A percentile compares a stretch with the other conserved stretches of the same genome.
phyloP scores from a whole-genome alignment of 2,888 invertebrate species.

The Sphaerolaimus hirsutus region DNA sequence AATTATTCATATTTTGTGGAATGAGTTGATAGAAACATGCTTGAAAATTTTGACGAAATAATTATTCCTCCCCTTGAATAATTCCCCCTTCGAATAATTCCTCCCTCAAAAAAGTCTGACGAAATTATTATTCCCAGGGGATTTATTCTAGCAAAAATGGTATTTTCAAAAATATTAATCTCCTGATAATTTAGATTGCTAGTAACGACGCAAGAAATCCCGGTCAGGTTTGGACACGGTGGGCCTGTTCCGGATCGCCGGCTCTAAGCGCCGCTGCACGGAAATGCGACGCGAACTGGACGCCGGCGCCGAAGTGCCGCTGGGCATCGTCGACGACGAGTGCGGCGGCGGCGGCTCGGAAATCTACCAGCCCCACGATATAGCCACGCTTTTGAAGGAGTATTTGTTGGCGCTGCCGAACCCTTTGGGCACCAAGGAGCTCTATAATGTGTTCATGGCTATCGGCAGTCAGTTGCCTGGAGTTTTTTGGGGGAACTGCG shows the following conservation, averaged over 20 bases:
- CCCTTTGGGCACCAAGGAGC: slow-evolving; percentile 60
- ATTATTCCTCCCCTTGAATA: no score
- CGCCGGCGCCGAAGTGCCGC: slow-evolving; percentile 3
- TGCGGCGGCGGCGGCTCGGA: neutral
- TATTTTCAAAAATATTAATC: no score
- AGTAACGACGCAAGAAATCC: no score
- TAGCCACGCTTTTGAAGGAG: slow-evolving; percentile 71
- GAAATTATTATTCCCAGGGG: no score
- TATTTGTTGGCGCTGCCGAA: slow-evolving; percentile 75
- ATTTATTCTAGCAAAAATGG: no score
- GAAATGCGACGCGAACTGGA: slow-evolving; percentile 38
- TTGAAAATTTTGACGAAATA: neutral
- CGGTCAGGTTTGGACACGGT: slow-evolving; percentile 45
- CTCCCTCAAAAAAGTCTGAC: no score
- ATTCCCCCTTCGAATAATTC: no score
- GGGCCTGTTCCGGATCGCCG: slow-evolving; percentile 71
- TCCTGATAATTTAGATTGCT: no score
- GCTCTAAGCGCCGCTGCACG: slow-evolving; percentile 67
- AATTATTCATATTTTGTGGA: no score
- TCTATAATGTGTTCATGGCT: slow-evolving; percentile 65
- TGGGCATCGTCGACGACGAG: neutral
- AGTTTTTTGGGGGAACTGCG: no score
- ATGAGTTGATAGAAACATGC: neutral
- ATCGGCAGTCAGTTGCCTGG: slow-evolving; percentile 50
- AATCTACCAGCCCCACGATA: slow-evolving; percentile 61